Percentiles rank a stretch among this genome's conserved stretches.
Conservation (phyloP, 1,140 invertebrate genomes). For the Drosophila sturtevanti region DNA sequence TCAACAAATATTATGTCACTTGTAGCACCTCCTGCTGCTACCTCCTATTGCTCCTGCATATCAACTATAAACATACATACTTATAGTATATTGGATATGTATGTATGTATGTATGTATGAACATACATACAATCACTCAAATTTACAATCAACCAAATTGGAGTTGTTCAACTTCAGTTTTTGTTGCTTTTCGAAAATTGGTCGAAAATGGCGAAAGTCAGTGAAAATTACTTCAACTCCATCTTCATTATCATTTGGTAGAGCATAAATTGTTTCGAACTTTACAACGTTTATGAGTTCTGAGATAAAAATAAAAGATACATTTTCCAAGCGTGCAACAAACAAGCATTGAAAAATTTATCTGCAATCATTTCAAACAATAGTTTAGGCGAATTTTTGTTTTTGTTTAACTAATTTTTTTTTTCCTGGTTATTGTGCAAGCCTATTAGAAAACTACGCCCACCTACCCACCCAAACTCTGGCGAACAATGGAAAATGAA, state of each 20-base stretch:
- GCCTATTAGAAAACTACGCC: constrained; percentile 29
- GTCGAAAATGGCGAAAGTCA: constrained; percentile 33
- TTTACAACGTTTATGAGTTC: not conserved
- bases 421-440: constrained; percentile 54
- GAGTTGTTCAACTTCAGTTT: constrained; percentile 72
- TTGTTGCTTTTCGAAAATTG: constrained; percentile 36
- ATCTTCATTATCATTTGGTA: not conserved
- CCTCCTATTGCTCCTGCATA: not conserved
- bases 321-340: not conserved
- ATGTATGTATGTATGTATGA: too few relatives aligned
- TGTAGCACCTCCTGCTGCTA: constrained; percentile 26
- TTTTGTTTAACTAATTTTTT: constrained; percentile 21
- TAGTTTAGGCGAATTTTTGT: not conserved
- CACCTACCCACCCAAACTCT: constrained; percentile 18
- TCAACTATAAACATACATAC: not conserved
- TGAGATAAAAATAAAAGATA: not conserved
- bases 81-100: constrained; percentile 25
- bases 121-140: constrained; percentile 50
- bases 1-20: constrained; percentile 62
- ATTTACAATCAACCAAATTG: constrained; percentile 48
- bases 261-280: constrained; percentile 18
- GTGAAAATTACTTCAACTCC: constrained; percentile 20
- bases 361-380: constrained; percentile 1
- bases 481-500: constrained; percentile 36
- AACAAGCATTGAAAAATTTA: constrained; percentile 30